phyloP scores from a whole-genome alignment of 2,113 vertebrate genomes.

The Lycaon pictus region DNA sequence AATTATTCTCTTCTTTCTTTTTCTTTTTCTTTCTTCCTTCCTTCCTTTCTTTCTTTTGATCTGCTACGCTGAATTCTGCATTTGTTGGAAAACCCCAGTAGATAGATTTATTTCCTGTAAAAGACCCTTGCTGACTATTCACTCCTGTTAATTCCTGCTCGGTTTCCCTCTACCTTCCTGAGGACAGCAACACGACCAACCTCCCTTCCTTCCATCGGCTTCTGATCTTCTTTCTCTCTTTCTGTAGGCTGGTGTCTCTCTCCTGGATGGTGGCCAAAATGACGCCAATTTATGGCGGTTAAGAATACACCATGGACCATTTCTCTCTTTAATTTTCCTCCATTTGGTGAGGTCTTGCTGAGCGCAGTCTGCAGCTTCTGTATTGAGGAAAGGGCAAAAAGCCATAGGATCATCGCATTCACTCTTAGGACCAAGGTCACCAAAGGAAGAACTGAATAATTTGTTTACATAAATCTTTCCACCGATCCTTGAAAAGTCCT shows the following conservation, averaged over 20 bases:
- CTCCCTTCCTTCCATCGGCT: background rate
- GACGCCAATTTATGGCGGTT: background rate
- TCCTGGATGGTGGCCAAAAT: background rate
- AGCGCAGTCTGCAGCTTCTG: background rate
- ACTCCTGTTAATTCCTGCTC: background rate
- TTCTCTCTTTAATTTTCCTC: background rate
- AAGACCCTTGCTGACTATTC: background rate
- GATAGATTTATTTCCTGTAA: background rate
- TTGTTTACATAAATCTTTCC: background rate
- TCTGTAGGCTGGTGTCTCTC: fast-evolving
- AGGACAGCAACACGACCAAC: fast-evolving
- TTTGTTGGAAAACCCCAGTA: fast-evolving
- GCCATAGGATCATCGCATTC: background rate
- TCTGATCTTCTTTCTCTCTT: background rate
- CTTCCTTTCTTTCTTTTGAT: background rate
- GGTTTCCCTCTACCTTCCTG: background rate
- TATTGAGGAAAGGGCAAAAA: background rate
- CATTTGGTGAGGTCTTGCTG: background rate
- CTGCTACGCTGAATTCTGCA: fast-evolving
- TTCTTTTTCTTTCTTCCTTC: background rate
- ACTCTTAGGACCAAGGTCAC: background rate
- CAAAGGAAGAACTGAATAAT: background rate
- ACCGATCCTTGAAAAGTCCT: background rate
- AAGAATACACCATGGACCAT: fast-evolving
- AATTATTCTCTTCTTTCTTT: background rate